Evolutionary conservation across 2,888 invertebrate genomes (phyloP), one percentile per base, ranked within the genome.

Genomic region (Chironomus riparius): DNA sequence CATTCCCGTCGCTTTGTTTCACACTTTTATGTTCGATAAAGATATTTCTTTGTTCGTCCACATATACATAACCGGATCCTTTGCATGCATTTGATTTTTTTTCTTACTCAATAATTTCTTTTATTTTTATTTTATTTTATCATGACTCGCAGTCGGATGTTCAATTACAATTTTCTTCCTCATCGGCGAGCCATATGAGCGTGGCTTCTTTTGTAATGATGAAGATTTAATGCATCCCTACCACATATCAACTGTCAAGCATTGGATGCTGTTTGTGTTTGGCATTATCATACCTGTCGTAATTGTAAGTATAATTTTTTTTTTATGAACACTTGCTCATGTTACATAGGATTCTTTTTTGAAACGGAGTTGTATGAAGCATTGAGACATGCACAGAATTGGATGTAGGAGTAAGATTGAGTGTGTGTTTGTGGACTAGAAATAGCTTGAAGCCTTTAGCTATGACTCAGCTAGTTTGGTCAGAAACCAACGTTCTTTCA

Each of bases 171-270:
- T 89, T 78, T 90, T 92, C 81, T 92, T 87, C 82, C 81, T 92
- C 76, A 89, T 90, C 87, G 93, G 91, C 15, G 84, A 87, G 73
- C 91, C 95, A 0, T 93, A 89, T 82, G 86, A 91, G 79, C 86
- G 98, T 78, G 98, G 98, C 50, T 97, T 97, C 86, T 97, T 94
- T 86, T 98, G 98, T 85, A 92, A 95, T 83, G 98, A 98, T 86
- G 94, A 96, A 81, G 92, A 94, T 76, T 88, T 98, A 70, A 89
- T 88, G 80, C 94, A 97, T 83, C 97, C 97, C 2, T 95, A 89
- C 84, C 89, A 90, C 80, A 88, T 89, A 0, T 94, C 94, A 10
- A 94, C 95, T 0, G 90, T 95, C 79, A 90, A 92, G 78, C 93
- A 89, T 81, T 84, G 88, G 80, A 90, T 91, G 87, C 87, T 95